Conservation (phyloP, 2,888 invertebrate genomes). For the Iselma pallidipennis region DNA sequence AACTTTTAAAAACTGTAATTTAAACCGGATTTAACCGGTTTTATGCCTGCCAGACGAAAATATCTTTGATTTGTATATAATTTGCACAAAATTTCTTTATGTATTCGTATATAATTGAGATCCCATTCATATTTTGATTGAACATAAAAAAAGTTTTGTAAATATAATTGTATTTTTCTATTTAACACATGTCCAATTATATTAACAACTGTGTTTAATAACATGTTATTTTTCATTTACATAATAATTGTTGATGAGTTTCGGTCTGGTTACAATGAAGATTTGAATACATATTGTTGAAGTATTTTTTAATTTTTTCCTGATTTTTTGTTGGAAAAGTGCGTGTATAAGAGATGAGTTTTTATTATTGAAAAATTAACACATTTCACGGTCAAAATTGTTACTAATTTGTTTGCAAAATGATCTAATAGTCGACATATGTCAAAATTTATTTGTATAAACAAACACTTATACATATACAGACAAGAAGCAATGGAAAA, state of each 20-base stretch:
- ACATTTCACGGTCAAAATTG: conserved; percentile 21
- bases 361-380: conserved; percentile 20
- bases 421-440: conserved; percentile 27
- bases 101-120: too few species aligned
- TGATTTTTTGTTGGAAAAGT: not conserved
- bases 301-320: not conserved
- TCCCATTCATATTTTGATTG: too few species aligned
- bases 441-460: conserved; percentile 1
- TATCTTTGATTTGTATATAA: too few species aligned
- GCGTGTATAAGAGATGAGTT: not conserved
- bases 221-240: conserved; percentile 21
- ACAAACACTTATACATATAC: too few species aligned
- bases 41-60: too few species aligned
- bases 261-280: conserved; percentile 4
- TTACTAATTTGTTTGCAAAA: conserved; percentile 24
- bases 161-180: not conserved
- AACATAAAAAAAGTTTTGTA: too few species aligned
- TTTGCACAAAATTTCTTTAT: too few species aligned
- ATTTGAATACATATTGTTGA: not conserved
- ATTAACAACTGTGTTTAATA: conserved; percentile 12
- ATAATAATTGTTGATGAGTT: conserved; percentile 19
- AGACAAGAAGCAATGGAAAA: not conserved
- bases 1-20: too few species aligned
- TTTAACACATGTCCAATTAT: conserved; percentile 20
- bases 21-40: too few species aligned